A percentile compares a stretch with the other conserved stretches of the same genome.
Evolutionary conservation across 1,140 invertebrate genomes (phyloP).

Genomic region (Anadara kagoshimensis): DNA sequence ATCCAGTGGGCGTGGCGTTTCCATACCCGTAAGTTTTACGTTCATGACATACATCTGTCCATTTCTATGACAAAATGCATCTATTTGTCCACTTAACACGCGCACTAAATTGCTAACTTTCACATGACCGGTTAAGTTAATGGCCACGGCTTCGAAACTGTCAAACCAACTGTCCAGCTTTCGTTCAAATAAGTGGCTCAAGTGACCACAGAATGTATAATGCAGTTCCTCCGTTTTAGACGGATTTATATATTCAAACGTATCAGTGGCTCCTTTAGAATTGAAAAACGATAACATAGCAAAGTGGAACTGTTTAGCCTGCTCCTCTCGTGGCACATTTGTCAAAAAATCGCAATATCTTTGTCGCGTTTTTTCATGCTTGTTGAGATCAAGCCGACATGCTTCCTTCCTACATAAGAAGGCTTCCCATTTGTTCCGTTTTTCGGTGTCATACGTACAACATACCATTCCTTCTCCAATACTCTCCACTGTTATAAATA

Average conservation of each 20-base stretch:
- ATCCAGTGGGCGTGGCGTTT: constrained; percentile 63
- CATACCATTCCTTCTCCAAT: constrained; percentile 60
- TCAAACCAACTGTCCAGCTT: constrained; percentile 65
- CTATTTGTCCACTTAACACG: constrained; percentile 60
- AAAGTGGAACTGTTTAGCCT: constrained; percentile 56
- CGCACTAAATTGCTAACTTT: constrained; percentile 63
- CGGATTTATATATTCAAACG: constrained; percentile 47
- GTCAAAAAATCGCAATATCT: constrained; percentile 56
- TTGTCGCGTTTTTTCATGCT: constrained; percentile 57
- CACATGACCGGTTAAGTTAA: constrained; percentile 63
- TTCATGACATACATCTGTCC: constrained; percentile 55
- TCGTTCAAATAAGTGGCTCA: constrained; percentile 58
- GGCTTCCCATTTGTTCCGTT: constrained; percentile 51
- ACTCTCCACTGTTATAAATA: constrained; percentile 64
- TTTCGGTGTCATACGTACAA: constrained; percentile 49
- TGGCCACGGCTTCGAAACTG: constrained; percentile 56
- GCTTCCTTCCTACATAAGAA: constrained; percentile 60
- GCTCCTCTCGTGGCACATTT: constrained; percentile 54
- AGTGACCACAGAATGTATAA: constrained; percentile 55
- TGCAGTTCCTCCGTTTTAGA: constrained; percentile 27
- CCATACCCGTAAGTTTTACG: constrained; percentile 61
- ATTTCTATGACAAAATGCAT: constrained; percentile 53
- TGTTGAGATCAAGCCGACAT: constrained; percentile 60
- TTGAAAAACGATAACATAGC: constrained; percentile 50
- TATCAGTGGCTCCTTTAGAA: constrained; percentile 55